Evolutionary conservation across 2,113 vertebrate species (phyloP), one percentile per base, ranked within the genome.

Genomic region (Glaucomys volans): DNA sequence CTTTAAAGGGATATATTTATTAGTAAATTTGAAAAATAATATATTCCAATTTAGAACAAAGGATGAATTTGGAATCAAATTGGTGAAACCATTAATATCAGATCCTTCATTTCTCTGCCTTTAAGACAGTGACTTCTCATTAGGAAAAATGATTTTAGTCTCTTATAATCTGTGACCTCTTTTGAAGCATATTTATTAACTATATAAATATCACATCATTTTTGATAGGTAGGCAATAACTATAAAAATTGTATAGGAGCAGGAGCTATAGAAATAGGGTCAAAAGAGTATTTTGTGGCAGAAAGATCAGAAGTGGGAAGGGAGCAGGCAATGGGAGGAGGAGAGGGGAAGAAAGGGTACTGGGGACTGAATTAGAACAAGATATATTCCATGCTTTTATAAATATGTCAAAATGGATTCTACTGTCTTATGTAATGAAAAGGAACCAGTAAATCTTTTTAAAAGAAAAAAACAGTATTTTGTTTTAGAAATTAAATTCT

Each of bases 201-300:
- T 13, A 66, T 91, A 71, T 1, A 76, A 91, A 32, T 59, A 18
- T 57, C 54, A 57, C 20, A 57, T 52, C 59, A 83, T 32, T 94
- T 11, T 32, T 52, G 30, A 47, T 95, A 32, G 54, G 67, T 82
- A 57, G 50, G 75, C 0, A 54, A 28, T 17, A 47, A 57, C 74
- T 76, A 10, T 22, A 92, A 59, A 79, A 67, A 26, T 67, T 30
- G 57, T 81, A 74, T 80, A 44, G 12, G 17, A 97, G 66, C 0
- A 83, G 18, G 59, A 81, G 86, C 75, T 75, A 20, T 20, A 94
- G 59, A 32, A 90, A 87, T 66, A 93, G 75, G 77, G 81, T 14
- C 50, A 93, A 90, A 95, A 69, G 13, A 57, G 54, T 57, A 22
- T 57, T 57, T 57, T 57, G 20, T 57, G 54, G 20, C 20, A 57